phyloP scores from a whole-genome alignment of 2,797 vertebrate genomes.

The Coluber constrictor region DNA sequence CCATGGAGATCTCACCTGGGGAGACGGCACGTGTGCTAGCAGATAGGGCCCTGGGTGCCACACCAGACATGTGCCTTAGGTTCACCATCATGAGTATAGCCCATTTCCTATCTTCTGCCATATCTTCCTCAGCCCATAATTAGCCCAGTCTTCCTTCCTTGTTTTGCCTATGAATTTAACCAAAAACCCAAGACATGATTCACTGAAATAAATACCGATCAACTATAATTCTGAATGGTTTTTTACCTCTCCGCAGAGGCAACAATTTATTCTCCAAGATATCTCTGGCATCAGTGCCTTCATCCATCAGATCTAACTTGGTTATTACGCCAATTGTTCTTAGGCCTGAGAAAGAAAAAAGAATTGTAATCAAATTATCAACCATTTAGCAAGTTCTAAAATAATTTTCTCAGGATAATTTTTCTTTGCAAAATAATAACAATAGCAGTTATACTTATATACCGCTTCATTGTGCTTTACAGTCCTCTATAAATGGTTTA shows the following conservation, averaged over 20 bases:
- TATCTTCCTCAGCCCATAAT: not conserved
- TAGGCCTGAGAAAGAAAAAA: slow-evolving; percentile 73
- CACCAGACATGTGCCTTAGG: too few species aligned
- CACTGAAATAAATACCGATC: not conserved
- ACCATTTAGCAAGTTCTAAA: not conserved
- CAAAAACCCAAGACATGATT: not conserved
- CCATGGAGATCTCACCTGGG: too few species aligned
- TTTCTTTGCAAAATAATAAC: not conserved
- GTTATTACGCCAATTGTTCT: slow-evolving; percentile 96
- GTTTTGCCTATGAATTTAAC: not conserved
- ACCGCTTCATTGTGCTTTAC: not conserved
- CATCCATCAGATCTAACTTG: slow-evolving; percentile 96
- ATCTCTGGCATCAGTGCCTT: slow-evolving; percentile 92
- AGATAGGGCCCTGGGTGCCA: too few species aligned
- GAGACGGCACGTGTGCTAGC: too few species aligned
- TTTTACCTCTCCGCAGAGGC: slow-evolving; percentile 85
- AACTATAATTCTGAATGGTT: not conserved
- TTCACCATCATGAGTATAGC: not conserved
- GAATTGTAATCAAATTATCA: not conserved
- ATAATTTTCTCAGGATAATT: not conserved
- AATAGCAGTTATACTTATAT: not conserved
- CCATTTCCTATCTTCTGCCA: not conserved
- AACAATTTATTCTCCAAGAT: slow-evolving; percentile 94
- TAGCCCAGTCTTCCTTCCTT: not conserved
- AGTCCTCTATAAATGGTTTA: not conserved